A percentile compares a stretch with the other conserved stretches of the same genome.
phyloP scores from a whole-genome alignment of 2,888 invertebrate species.

The Sphaerophoria taeniata region DNA sequence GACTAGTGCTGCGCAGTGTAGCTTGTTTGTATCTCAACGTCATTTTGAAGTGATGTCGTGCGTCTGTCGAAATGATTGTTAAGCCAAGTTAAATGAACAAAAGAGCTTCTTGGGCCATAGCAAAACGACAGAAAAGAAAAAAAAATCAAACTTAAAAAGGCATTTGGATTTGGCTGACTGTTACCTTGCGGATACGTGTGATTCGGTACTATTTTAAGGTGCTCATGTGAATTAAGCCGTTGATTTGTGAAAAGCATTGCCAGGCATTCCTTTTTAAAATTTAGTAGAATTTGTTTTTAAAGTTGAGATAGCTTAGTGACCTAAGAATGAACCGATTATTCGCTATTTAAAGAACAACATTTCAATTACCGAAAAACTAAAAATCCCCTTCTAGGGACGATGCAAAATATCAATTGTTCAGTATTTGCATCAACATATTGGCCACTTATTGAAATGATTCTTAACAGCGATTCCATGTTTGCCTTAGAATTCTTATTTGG shows the following conservation, averaged over 20 bases:
- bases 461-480: too few relatives aligned
- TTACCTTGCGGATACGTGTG: constrained; percentile 57
- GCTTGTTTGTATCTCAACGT: constrained; percentile 41
- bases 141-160: not conserved
- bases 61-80: constrained; percentile 53
- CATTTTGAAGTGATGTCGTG: constrained; percentile 67
- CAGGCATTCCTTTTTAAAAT: not conserved
- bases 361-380: too few relatives aligned
- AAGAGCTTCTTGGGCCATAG: constrained; percentile 53
- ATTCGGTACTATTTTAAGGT: constrained; percentile 45
- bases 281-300: too few relatives aligned
- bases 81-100: constrained; percentile 48
- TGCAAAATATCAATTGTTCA: too few relatives aligned
- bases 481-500: too few relatives aligned
- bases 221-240: constrained; percentile 21
- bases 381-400: too few relatives aligned
- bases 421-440: too few relatives aligned
- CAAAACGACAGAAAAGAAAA: too few relatives aligned
- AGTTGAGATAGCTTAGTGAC: too few relatives aligned
- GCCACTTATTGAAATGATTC: too few relatives aligned
- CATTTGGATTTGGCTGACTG: constrained; percentile 18
- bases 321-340: too few relatives aligned
- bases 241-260: constrained; percentile 32
- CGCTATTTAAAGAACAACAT: too few relatives aligned
- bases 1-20: constrained; percentile 30